These are phyloP conservation scores for Hypolimnas misippus DNA, from an alignment of 2,888 invertebrate genomes.

Conservation along the genomic window DNA sequence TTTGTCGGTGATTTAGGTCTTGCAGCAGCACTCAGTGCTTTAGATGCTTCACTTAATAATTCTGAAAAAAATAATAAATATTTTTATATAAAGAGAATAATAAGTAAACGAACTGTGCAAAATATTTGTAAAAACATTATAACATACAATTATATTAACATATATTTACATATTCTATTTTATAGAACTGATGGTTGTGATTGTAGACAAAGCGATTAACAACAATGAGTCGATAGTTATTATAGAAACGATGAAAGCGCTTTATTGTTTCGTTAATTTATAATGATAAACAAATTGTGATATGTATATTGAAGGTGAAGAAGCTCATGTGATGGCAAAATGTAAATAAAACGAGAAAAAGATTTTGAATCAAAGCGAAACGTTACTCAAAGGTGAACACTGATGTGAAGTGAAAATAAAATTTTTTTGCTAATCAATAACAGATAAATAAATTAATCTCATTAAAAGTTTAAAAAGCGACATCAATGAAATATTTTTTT, in stretches of 20 bases:
- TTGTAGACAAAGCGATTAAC: slow-evolving; percentile 2
- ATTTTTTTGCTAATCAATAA: slow-evolving; percentile 60
- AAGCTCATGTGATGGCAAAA: slow-evolving; percentile 63
- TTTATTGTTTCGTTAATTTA: slow-evolving; percentile 9
- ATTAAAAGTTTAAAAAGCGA: slow-evolving; percentile 64
- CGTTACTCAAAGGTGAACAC: slow-evolving; percentile 76
- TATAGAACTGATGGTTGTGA: neutral
- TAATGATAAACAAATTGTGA: slow-evolving; percentile 50
- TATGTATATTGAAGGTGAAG: slow-evolving; percentile 54
- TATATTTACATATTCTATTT: neutral
- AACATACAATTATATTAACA: neutral
- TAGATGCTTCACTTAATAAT: slow-evolving; percentile 67
- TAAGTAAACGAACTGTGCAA: neutral
- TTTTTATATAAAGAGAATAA: neutral
- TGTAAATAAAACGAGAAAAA: slow-evolving; percentile 60
- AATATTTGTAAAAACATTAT: neutral
- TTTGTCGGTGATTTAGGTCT: slow-evolving; percentile 78
- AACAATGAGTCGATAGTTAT: neutral
- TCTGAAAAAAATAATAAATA: slow-evolving; percentile 61
- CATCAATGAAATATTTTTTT: slow-evolving; percentile 61
- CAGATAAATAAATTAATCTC: slow-evolving; percentile 55
- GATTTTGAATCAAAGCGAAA: slow-evolving; percentile 81
- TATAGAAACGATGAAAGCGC: slow-evolving; percentile 25
- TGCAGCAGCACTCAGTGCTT: slow-evolving; percentile 65
- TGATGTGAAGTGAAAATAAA: slow-evolving; percentile 57